Percentiles rank a stretch among this genome's conserved stretches.
Evolutionary conservation across 2,888 invertebrate species (phyloP).

Genomic region (Eledona agricola): DNA sequence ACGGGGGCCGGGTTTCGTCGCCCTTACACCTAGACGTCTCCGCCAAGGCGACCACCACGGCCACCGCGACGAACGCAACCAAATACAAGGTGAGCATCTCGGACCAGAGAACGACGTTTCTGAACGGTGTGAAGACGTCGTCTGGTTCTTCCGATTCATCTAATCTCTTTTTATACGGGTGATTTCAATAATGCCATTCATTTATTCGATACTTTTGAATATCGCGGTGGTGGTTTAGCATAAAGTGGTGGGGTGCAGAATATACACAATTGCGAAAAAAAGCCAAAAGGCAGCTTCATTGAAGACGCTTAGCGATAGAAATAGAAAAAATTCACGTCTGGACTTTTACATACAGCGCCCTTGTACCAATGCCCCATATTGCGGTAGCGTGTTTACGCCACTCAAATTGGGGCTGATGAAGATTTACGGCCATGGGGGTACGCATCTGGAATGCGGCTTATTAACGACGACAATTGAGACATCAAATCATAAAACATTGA

Average conservation of each 20-base stretch:
- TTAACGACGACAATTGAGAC: no score
- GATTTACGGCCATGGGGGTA: no score
- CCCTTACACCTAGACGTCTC: constrained; percentile 1
- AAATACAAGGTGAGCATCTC: constrained; percentile 36
- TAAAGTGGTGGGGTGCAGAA: constrained; percentile 4
- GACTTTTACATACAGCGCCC: no score
- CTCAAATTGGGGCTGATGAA: no score
- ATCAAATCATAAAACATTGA: no score
- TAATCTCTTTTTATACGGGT: constrained; percentile 24
- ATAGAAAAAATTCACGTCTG: no score
- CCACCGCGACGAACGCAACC: constrained; percentile 27
- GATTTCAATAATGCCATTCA: constrained; percentile 29
- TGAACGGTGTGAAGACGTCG: constrained; percentile 18
- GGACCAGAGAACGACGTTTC: constrained; percentile 36
- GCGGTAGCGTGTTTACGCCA: no score
- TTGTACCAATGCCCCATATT: no score
- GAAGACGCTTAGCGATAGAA: no score
- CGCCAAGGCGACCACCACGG: constrained; percentile 16
- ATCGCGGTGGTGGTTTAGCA: constrained; percentile 25
- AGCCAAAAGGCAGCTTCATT: constrained; percentile 1
- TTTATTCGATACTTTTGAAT: constrained; percentile 25
- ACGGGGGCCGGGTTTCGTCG: constrained; percentile 35
- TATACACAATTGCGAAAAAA: no score
- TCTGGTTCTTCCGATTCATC: constrained; percentile 16
- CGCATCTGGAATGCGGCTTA: no score